Evolutionary conservation across 2,113 vertebrate species (phyloP), one percentile per base, ranked within the genome.

Genomic region (Addax nasomaculatus): DNA sequence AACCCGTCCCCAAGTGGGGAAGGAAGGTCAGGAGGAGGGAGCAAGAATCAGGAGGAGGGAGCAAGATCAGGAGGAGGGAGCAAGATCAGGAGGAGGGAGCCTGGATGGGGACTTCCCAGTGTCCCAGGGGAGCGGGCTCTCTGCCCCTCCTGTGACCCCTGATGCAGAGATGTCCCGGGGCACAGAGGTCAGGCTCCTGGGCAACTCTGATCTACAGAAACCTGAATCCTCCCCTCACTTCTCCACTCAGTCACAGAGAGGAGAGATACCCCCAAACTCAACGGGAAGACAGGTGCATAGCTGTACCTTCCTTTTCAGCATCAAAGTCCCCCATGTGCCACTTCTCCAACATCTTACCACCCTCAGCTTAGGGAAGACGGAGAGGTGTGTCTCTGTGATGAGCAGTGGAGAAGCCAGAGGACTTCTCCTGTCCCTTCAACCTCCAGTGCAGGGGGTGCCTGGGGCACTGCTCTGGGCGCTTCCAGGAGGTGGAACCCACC

Each of bases 371-470:
- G 15, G 89, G 25, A 2, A 27, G 19, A 83, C 0, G 1, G 23
- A 15, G 30, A 80, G 45, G 43, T 9, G 16, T 17, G 36, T 21
- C 49, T 92, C 55, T 29, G 9, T 16, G 15, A 45, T 10, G 12
- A 85, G 15, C 13, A 45, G 55, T 29, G 36, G 53, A 58, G 55
- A 30, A 6, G 36, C 29, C 16, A 19, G 21, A 27, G 23, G 53
- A 2, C 81, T 29, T 33, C n/a, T 23, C 47, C 10, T 39, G n/a
- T 57, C 23, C 21, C 53, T 8, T 39, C n/a, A 11, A 33, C n/a
- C 81, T 15, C 7, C n/a, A 29, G 53, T 1, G 4, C 23, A 27
- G 53, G 7, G 1, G n/a, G 51, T 1, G 0, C 12, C 7, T 1
- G 3, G 49, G 19, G 6, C 49, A 27, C 80, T 25, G 80, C 33